Base-by-base conservation (phyloP, 37 sponge, comb jelly and placozoan species). In the Halichondria panicea region DNA sequence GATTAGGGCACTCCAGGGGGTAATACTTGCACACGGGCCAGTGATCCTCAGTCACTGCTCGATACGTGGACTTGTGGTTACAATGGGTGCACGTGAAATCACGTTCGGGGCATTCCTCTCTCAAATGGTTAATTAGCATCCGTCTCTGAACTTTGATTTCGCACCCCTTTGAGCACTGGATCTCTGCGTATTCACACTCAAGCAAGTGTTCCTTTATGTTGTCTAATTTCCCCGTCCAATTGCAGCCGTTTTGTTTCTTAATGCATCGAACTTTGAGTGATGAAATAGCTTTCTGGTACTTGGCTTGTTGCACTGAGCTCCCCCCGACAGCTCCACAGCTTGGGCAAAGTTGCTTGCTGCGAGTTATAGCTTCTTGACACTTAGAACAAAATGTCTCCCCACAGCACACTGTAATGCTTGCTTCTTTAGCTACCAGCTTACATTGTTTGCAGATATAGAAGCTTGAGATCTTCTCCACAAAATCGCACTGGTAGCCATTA, bases 1-100 rank as follows among this genome's bases (percentile, higher is more conserved):
- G 6, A 21, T 74, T 74, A 34, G 82, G 82, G 53, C 82, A 82
- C 25, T 34, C 21, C 4, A 73, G 15, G 39, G 82, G 67, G 32
- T 42, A 66, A 13, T 55, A 33, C 25, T 33, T 5, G 34, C 82
- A 82, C 43, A 37, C 72, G 3, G 55, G 74, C 55, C 57, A 63
- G 41, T 82, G 74, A n/a, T n/a, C n/a, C 0, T n/a, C 36, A 53
- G 3, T 28, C 28, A 84, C 55, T 3, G 30, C 36, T 24, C 70
- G 64, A 45, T 68, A 68, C n/a, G 71, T 76, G 1, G 71, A 53
- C 15, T 24, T 63, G 55, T 36, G 69, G 35, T 34, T 30, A 59
- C 84, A 84, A 65, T 70, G 46, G 21, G 25, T 46, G 34, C 84
- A 84, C 40, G 8, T 21, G 12, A 43, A 69, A 22, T 56, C 38